A percentile compares a stretch with the other conserved stretches of the same genome.
Conservation (phyloP, 2,888 invertebrate genomes). For the Tanypteryx hageni region DNA sequence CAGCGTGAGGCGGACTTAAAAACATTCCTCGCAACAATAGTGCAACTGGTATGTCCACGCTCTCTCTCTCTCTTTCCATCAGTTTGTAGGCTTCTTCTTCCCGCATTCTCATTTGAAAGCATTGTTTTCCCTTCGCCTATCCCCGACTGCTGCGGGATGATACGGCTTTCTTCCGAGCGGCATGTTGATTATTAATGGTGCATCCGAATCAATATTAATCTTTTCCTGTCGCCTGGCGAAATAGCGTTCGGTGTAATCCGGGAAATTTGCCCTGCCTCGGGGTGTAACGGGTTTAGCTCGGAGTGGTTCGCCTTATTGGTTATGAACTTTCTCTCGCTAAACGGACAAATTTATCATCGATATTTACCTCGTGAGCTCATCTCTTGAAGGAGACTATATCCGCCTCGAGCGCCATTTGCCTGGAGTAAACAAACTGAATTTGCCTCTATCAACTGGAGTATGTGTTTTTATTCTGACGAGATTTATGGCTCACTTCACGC, state of each 20-base stretch:
- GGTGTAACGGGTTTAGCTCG: neutral
- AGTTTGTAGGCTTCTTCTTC: neutral
- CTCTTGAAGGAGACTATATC: neutral
- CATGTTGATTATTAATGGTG: neutral
- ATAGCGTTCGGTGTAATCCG: neutral
- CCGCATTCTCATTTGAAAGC: neutral
- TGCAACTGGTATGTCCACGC: too few species aligned
- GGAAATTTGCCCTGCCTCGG: neutral
- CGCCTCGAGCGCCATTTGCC: too few species aligned
- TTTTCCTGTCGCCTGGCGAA: neutral
- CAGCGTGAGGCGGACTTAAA: too few species aligned
- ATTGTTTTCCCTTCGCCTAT: neutral
- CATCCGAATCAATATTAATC: neutral
- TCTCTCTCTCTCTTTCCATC: neutral
- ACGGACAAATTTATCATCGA: neutral
- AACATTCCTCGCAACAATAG: neutral
- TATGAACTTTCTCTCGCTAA: neutral
- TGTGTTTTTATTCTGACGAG: too few species aligned
- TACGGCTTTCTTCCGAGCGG: neutral
- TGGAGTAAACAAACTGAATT: too few species aligned
- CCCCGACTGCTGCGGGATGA: neutral
- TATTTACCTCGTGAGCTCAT: neutral
- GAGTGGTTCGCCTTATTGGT: neutral
- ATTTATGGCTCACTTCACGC: too few species aligned
- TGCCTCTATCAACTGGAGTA: too few species aligned